A percentile compares a stretch with the other conserved stretches of the same genome.
These are phyloP conservation scores for Anthoptus insignis DNA, from an alignment of 2,888 invertebrate genomes.

Conservation along the genomic window DNA sequence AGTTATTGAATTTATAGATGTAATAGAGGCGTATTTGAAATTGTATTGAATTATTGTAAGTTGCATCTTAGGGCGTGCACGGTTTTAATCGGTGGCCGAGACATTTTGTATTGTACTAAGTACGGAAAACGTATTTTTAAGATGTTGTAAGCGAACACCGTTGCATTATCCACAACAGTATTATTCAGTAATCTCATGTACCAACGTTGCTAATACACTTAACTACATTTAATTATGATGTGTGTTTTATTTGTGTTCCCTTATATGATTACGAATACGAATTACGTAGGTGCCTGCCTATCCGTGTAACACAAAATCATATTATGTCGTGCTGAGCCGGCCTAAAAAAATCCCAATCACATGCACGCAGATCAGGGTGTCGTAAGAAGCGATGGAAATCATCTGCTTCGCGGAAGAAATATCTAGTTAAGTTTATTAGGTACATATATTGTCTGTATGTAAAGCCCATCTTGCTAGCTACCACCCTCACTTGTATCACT, in stretches of 20 bases:
- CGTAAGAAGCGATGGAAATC: too few relatives aligned
- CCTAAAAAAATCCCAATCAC: too few relatives aligned
- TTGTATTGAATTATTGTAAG: conserved; percentile 64
- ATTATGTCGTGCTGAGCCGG: too few relatives aligned
- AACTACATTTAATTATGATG: conserved; percentile 81
- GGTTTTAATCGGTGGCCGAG: conserved; percentile 70
- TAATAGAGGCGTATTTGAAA: conserved; percentile 73
- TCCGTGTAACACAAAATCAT: too few relatives aligned
- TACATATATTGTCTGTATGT: too few relatives aligned
- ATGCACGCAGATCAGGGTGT: too few relatives aligned
- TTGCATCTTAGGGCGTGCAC: conserved; percentile 77
- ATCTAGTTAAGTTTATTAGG: too few relatives aligned
- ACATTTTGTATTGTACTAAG: conserved; percentile 78
- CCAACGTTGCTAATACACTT: conserved; percentile 87
- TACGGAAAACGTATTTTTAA: conserved; percentile 72
- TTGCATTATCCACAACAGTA: conserved; percentile 77
- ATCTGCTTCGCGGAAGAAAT: too few relatives aligned
- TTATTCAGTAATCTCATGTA: conserved; percentile 86
- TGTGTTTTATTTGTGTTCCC: conserved; percentile 51
- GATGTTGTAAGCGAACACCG: conserved; percentile 62
- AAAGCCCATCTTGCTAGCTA: too few relatives aligned
- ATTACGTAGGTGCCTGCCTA: too few relatives aligned
- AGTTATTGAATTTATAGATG: conserved; percentile 84
- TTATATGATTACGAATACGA: too few relatives aligned
- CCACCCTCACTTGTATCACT: too few relatives aligned